These are phyloP conservation scores for Chymomyza procnemis DNA, from an alignment of 2,888 invertebrate species.

Conservation along the genomic window DNA sequence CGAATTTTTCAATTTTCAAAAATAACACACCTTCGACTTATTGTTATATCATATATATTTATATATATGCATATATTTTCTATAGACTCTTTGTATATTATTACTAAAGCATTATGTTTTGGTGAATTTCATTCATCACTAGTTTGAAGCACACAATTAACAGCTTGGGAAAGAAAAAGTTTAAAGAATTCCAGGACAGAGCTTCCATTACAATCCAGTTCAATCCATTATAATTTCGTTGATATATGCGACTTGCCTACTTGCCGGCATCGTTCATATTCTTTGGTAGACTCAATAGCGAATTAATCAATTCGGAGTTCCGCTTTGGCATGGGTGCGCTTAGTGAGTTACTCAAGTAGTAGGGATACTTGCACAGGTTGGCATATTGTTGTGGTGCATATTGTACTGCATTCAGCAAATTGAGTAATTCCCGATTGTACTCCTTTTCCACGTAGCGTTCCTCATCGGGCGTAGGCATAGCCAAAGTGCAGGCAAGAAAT, in stretches of 20 bases:
- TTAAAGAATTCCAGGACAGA: neutral
- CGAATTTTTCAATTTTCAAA: too few species aligned
- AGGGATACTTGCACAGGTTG: conserved; percentile 64
- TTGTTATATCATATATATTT: neutral
- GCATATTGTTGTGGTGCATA: conserved; percentile 63
- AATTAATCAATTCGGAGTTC: conserved; percentile 86
- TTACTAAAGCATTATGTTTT: neutral
- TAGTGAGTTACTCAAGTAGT: conserved; percentile 59
- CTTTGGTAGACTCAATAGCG: conserved; percentile 87
- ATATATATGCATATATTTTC: neutral
- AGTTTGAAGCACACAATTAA: neutral
- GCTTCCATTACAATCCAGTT: neutral
- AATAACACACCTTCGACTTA: neutral
- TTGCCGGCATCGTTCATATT: conserved; percentile 87
- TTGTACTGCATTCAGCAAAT: conserved; percentile 70
- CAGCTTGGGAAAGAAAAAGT: neutral
- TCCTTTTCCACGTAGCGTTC: conserved; percentile 76
- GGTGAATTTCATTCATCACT: neutral
- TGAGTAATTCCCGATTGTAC: conserved; percentile 72
- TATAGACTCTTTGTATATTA: neutral
- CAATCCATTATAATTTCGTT: neutral
- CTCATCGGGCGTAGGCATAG: conserved; percentile 73
- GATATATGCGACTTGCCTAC: conserved; percentile 65
- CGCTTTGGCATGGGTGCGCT: conserved; percentile 80
- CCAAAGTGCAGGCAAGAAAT: conserved; percentile 27